phyloP scores from a whole-genome alignment of 2,888 invertebrate species.

The Pollenia griseotomentosa region DNA sequence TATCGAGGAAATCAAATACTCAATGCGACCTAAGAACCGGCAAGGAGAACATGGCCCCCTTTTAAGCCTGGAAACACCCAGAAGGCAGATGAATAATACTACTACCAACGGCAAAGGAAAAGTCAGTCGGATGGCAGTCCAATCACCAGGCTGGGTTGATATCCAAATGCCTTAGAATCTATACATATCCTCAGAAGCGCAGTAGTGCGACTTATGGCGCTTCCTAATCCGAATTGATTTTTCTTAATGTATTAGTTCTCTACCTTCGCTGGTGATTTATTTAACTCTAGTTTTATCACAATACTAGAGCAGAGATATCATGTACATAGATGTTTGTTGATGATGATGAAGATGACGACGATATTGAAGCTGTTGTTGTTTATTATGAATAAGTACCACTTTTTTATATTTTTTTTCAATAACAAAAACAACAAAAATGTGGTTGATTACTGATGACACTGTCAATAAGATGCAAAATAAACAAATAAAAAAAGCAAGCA shows the following conservation, averaged over 20 bases:
- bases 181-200: too few relatives aligned
- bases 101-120: too few relatives aligned
- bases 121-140: too few relatives aligned
- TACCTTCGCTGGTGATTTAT: not conserved
- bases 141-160: too few relatives aligned
- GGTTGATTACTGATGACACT: constrained; percentile 68
- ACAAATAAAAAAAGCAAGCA: constrained; percentile 12
- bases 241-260: not conserved
- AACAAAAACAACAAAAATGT: constrained; percentile 35
- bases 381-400: constrained; percentile 44
- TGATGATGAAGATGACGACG: constrained; percentile 38
- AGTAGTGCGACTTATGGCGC: too few relatives aligned
- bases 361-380: constrained; percentile 54
- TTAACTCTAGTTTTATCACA: constrained; percentile 10
- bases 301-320: constrained; percentile 31
- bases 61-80: too few relatives aligned
- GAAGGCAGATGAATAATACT: too few relatives aligned
- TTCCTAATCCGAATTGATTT: not conserved
- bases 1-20: too few relatives aligned
- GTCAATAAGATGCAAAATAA: constrained; percentile 64
- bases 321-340: constrained; percentile 25
- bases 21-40: too few relatives aligned
- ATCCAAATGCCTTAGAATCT: too few relatives aligned
- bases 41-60: too few relatives aligned
- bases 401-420: constrained; percentile 19